Conservation (phyloP, 2,797 vertebrate genomes). For the Anguilla obscura region DNA sequence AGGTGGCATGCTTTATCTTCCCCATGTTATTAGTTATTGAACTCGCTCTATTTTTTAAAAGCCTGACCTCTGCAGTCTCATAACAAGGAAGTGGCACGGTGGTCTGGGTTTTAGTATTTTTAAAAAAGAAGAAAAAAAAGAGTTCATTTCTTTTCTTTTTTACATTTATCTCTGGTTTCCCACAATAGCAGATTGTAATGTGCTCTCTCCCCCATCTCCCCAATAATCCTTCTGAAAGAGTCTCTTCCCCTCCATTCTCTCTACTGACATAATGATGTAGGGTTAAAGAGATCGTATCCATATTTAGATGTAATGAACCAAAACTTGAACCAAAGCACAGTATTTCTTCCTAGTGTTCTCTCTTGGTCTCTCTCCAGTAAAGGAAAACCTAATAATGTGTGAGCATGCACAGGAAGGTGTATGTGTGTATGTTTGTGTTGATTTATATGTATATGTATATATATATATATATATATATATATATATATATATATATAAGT, state of each 20-base stretch:
- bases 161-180: neutral
- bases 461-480: no score
- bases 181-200: constrained; percentile 19
- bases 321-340: neutral
- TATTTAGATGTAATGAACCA: neutral
- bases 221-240: neutral
- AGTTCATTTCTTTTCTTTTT: neutral
- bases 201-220: neutral
- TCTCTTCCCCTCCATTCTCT: neutral
- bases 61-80: constrained; percentile 25
- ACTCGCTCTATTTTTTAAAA: constrained; percentile 20
- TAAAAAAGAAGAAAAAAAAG: no score
- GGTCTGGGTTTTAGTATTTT: neutral
- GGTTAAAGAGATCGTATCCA: neutral
- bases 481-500: no score
- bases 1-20: constrained; percentile 13
- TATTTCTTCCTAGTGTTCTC: neutral
- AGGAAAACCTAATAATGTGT: neutral
- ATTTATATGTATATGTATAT: neutral
- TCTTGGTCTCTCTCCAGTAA: neutral
- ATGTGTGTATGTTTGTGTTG: neutral
- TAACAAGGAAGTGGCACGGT: neutral
- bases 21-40: constrained; percentile 31
- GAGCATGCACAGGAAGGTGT: neutral
- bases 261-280: constrained; percentile 5